Evolutionary conservation across 2,888 invertebrate species (phyloP), one percentile per base, ranked within the genome.

Genomic region (Venusia cambrica): DNA sequence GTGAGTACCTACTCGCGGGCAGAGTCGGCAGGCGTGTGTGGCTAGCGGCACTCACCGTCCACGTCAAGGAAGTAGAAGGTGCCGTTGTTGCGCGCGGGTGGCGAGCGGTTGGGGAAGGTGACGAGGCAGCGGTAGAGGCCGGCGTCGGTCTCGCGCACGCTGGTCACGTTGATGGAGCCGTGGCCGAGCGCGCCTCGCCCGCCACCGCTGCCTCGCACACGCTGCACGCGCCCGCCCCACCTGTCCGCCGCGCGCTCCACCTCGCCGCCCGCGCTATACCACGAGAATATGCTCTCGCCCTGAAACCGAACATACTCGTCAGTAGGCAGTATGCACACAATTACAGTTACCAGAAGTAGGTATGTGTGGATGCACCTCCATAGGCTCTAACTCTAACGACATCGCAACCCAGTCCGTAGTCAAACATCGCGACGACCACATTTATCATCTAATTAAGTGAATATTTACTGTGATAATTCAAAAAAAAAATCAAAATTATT

Each of bases 91-190:
- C 94, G 89, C 12, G 92, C 90, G 50, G 92, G 93, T n/a, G 96
- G 95, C 32, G 94, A 91, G 57, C 96, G 91, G 78, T 96, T 96
- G 42, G 97, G 94, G 73, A 96, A 97, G 62, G 93, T 90, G 46
- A 97, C 92, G 67, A 91, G 92, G 83, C 97, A 97, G 83, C 96
- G 94, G 83, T 95, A 97, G 91, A 95, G 94, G 51, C 97, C 97
- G 62, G 94, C 92, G 79, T 97, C 97, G 28, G 93, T 91, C 77
- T 96, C 96, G 46, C 94, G 90, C 56, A 97, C 95, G 51, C 94
- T 92, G 35, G 94, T 95, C 48, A 97, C 88, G 87, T 97, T 96
- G 56, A 96, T 91, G 53, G 94, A 92, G 53, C 92, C 94, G 39
- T 89, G 87, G 41, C 91, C 91, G 27, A 88, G 88, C 13, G 72